Conservation (phyloP, 1,140 invertebrate genomes). For the Cephus cinctus region DNA sequence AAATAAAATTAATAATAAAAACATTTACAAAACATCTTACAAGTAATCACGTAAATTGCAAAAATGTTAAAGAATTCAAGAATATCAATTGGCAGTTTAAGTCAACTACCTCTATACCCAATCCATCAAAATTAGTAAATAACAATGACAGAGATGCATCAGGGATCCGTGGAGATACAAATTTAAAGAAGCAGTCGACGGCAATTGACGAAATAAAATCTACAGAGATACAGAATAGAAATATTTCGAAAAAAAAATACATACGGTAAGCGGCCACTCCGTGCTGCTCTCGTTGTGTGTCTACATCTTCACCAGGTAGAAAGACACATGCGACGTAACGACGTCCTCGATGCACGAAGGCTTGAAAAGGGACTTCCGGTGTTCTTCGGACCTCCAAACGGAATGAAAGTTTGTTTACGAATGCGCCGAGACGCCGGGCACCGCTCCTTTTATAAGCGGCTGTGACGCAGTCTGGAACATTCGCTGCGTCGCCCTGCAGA, state of each 20-base stretch:
- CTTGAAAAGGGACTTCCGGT: constrained; percentile 29
- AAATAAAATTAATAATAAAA: no score
- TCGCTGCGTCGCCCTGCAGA: constrained; percentile 28
- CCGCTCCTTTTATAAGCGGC: constrained; percentile 42
- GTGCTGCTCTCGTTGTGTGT: constrained; percentile 13
- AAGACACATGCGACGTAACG: constrained; percentile 19
- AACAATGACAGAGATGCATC: background rate
- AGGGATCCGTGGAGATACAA: background rate
- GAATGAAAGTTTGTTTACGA: constrained; percentile 44
- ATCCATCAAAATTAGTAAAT: background rate
- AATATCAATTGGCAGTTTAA: no score
- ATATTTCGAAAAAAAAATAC: constrained; percentile 26
- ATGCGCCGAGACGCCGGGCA: constrained; percentile 32
- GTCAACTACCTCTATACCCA: no score
- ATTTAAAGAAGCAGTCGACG: background rate
- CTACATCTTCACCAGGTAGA: constrained; percentile 15
- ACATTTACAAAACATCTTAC: no score
- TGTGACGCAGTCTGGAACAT: constrained; percentile 34
- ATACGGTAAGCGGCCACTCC: constrained; percentile 49
- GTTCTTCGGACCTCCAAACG: constrained; percentile 33
- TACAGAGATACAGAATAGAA: background rate
- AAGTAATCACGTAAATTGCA: no score
- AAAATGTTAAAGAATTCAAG: no score
- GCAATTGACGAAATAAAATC: background rate
- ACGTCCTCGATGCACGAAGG: constrained; percentile 25